Evolutionary conservation across 2,888 invertebrate species (phyloP), one percentile per base, ranked within the genome.

Genomic region (Phyto melanocephala): DNA sequence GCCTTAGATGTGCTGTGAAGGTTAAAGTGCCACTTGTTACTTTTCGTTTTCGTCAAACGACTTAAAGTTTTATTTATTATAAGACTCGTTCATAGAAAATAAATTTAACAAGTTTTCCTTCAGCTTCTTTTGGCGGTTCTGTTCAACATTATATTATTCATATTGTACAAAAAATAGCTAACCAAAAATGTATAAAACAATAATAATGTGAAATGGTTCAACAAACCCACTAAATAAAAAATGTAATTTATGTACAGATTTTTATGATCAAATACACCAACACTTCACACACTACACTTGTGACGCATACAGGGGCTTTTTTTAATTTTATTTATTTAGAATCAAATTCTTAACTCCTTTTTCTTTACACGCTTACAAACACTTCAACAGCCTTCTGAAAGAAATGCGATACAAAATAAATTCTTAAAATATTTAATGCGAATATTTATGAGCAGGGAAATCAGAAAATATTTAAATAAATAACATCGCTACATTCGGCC

Each of bases 161-260:
- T 62, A 24, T n/a, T n/a, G n/a, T n/a, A n/a, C n/a, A 28, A 45
- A 33, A 24, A 33, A 45, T n/a, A 33, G 17, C 22, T n/a, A 62
- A 45, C 33, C n/a, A 10, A 47, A 71, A 71, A 71, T 47, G 45
- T 45, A 58, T 58, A 22, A n/a, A 71, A 58, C 52, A 58, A 35
- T 35, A 70, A 71, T 45, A 58, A 58, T 45, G 58, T 10, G 2
- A 71, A 58, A 45, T n/a, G 45, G 70, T 71, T 71, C 58, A 71
- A 47, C 17, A 45, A 71, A 22, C 70, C 33, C 11, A 45, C n/a
- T 15, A 47, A 71, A 47, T 58, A 47, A 58, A n/a, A n/a, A 35
- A 35, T 33, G n/a, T 56, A 56, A 45, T 56, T 70, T 70, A 70
- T 56, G 10, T 33, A 56, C 24, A 56, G 15, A 56, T 54, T 28